A percentile compares a stretch with the other conserved stretches of the same genome.
phyloP scores from a whole-genome alignment of 2,797 vertebrate species.

The Triplophysa yarkandensis region DNA sequence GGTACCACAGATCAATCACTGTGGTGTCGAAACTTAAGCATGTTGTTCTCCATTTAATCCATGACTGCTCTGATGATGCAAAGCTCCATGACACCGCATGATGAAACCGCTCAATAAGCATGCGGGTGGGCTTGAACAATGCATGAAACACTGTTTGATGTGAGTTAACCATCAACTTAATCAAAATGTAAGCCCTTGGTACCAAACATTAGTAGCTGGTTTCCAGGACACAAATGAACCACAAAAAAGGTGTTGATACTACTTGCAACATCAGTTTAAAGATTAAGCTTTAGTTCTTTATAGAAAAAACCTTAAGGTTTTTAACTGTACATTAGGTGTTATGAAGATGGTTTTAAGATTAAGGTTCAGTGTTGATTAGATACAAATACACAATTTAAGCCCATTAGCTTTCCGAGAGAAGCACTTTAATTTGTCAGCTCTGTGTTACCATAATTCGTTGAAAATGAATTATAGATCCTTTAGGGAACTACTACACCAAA shows the following conservation, averaged over 20 bases:
- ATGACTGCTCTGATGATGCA: background rate
- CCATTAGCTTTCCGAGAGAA: background rate
- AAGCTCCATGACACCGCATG: background rate
- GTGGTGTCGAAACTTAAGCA: conserved; percentile 36
- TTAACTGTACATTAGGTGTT: background rate
- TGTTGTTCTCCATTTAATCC: conserved; percentile 27
- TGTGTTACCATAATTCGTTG: background rate
- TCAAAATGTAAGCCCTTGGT: conserved; percentile 1
- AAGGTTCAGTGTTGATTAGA: background rate
- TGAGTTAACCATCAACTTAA: conserved; percentile 4
- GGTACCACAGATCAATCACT: conserved; percentile 43
- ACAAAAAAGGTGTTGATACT: background rate
- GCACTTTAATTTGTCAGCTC: background rate
- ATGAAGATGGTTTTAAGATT: background rate
- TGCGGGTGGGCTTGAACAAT: background rate
- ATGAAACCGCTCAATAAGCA: background rate
- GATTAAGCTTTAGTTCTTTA: background rate
- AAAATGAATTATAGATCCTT: background rate
- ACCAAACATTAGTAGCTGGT: background rate
- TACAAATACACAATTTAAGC: background rate
- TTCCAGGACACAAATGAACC: conserved; percentile 11
- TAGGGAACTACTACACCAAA: background rate
- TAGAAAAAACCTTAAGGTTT: too few species aligned
- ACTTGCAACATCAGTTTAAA: background rate
- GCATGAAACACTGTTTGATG: conserved; percentile 5